phyloP scores from a whole-genome alignment of 92 coral and sea anemone genomes.

The Epizoanthus ramosus region DNA sequence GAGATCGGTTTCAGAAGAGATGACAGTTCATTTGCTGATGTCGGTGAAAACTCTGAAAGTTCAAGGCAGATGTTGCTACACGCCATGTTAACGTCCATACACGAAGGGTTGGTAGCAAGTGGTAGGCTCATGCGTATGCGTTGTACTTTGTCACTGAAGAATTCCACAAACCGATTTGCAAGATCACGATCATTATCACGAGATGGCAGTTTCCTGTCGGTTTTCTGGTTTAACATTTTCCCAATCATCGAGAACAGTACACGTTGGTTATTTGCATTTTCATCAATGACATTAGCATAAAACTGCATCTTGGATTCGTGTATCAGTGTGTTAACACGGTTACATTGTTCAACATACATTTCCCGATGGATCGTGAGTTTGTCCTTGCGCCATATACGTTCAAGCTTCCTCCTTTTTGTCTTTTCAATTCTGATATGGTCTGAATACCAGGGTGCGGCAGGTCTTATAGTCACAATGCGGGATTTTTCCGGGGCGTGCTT shows the following conservation, averaged over 20 bases:
- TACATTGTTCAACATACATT: slow-evolving; percentile 39
- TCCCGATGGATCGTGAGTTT: slow-evolving; percentile 43
- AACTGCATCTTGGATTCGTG: slow-evolving; percentile 49
- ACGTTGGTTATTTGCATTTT: slow-evolving; percentile 43
- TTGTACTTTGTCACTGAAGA: slow-evolving; percentile 47
- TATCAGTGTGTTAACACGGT: slow-evolving; percentile 45
- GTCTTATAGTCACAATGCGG: slow-evolving; percentile 45
- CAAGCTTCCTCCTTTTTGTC: slow-evolving; percentile 31
- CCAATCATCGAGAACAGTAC: slow-evolving; percentile 38
- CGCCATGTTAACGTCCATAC: no score
- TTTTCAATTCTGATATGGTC: slow-evolving; percentile 23
- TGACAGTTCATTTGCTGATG: no score
- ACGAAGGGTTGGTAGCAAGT: no score
- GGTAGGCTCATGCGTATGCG: slow-evolving; percentile 37
- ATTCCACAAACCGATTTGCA: slow-evolving; percentile 52
- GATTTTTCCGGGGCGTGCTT: slow-evolving; percentile 50
- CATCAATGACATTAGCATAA: slow-evolving; percentile 38
- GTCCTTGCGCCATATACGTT: slow-evolving; percentile 41
- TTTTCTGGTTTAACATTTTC: slow-evolving; percentile 45
- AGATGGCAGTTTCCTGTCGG: slow-evolving; percentile 46
- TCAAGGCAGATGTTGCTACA: no score
- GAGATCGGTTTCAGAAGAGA: no score
- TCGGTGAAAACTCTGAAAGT: no score
- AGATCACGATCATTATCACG: slow-evolving; percentile 21
- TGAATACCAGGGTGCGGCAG: slow-evolving; percentile 44